Evolutionary conservation across 1,140 invertebrate species (phyloP).

Genomic region (Neodiprion lecontei): DNA sequence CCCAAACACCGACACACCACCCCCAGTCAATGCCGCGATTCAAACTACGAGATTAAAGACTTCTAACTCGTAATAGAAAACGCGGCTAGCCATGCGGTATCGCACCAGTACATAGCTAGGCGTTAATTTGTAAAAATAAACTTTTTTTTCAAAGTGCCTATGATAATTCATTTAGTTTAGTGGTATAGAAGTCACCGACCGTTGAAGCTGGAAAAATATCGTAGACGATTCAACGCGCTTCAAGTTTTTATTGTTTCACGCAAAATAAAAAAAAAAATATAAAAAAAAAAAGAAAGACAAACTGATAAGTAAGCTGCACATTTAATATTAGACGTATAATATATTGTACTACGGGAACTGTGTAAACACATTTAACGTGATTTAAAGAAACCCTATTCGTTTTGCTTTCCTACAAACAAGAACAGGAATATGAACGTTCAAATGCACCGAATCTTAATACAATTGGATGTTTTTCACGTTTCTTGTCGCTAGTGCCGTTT

Average conservation of each 20-base stretch:
- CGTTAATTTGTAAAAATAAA: slow-evolving; percentile 18
- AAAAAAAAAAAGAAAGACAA: no score
- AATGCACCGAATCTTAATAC: no score
- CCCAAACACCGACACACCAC: slow-evolving; percentile 40
- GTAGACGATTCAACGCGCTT: not conserved
- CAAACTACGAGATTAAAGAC: slow-evolving; percentile 38
- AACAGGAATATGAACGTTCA: no score
- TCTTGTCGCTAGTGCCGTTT: no score
- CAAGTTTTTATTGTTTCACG: not conserved
- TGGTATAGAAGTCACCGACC: slow-evolving; percentile 31
- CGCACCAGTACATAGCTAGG: slow-evolving; percentile 34
- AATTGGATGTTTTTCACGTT: no score
- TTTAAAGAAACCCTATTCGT: no score
- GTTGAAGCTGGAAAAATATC: no score
- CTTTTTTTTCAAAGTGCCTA: slow-evolving; percentile 1
- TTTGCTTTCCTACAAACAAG: no score
- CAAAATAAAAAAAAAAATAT: not conserved
- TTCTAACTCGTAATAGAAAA: slow-evolving; percentile 31
- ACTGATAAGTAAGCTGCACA: not conserved
- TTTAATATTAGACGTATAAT: not conserved
- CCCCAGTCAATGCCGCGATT: slow-evolving; percentile 46
- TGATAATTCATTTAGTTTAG: slow-evolving; percentile 13
- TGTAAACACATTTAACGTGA: no score
- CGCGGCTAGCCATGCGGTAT: slow-evolving; percentile 39
- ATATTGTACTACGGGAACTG: no score